These are phyloP conservation scores for Calephelis nemesis DNA, from an alignment of 1,140 invertebrate species.

Conservation along the genomic window DNA sequence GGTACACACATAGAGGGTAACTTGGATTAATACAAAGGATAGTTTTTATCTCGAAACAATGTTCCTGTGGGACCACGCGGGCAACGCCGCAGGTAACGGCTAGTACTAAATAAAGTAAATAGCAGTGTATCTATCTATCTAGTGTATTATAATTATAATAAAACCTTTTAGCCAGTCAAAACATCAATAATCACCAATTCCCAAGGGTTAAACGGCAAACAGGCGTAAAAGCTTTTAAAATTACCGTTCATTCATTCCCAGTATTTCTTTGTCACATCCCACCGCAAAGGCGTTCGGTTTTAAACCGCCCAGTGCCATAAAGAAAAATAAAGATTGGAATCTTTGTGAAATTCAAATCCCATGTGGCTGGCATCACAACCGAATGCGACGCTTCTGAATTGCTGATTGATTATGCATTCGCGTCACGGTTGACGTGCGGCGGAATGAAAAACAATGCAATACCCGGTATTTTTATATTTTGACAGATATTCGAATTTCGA, in stretches of 20 bases:
- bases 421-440: constrained; percentile 57
- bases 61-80: too few species aligned
- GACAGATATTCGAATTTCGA: constrained; percentile 24
- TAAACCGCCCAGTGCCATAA: constrained; percentile 47
- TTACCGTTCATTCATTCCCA: constrained; percentile 67
- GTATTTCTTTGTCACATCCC: constrained; percentile 63
- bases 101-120: too few species aligned
- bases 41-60: too few species aligned
- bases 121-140: too few species aligned
- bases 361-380: constrained; percentile 36
- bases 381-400: constrained; percentile 58
- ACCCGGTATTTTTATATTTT: constrained; percentile 38
- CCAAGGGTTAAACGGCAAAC: constrained; percentile 51
- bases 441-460: constrained; percentile 49
- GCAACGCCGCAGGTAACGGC: too few species aligned
- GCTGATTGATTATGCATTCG: constrained; percentile 76
- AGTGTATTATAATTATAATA: constrained; percentile 36
- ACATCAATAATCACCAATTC: constrained; percentile 67
- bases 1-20: too few species aligned
- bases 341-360: constrained; percentile 70
- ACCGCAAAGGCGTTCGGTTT: constrained; percentile 50
- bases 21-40: too few species aligned
- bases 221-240: constrained; percentile 73
- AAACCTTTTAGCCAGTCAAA: constrained; percentile 57
- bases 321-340: constrained; percentile 68